A percentile compares a stretch with the other conserved stretches of the same genome.
These are phyloP conservation scores for Drosophila peninsularis DNA, from an alignment of 2,888 invertebrate genomes.

Conservation along the genomic window DNA sequence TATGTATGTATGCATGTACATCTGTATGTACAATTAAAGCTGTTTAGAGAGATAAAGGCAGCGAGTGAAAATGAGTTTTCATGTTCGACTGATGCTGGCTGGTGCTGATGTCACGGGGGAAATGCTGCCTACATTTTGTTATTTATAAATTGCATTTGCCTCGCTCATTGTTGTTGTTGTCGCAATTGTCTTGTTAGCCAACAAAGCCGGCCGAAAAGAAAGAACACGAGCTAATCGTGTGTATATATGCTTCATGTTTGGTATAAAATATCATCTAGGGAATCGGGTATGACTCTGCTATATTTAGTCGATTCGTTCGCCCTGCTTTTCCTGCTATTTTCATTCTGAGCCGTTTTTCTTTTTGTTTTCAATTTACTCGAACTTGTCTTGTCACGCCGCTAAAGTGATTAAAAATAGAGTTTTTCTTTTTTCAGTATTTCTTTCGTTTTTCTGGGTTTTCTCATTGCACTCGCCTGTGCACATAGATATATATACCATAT, in stretches of 20 bases:
- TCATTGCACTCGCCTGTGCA: slow-evolving; percentile 2
- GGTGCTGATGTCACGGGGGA: slow-evolving; percentile 75
- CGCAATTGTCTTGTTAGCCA: slow-evolving; percentile 36
- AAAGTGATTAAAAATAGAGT: slow-evolving; percentile 73
- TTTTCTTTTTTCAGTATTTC: slow-evolving; percentile 25
- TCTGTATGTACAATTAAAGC: slow-evolving; percentile 37
- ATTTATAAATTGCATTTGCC: slow-evolving; percentile 72
- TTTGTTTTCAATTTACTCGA: slow-evolving; percentile 60
- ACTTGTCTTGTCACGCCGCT: slow-evolving; percentile 72
- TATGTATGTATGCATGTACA: slow-evolving; percentile 1
- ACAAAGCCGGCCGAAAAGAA: slow-evolving; percentile 27
- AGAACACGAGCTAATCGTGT: slow-evolving; percentile 21
- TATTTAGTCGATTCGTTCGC: slow-evolving; percentile 59
- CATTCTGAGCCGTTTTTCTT: slow-evolving; percentile 55
- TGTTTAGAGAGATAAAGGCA: slow-evolving; percentile 58
- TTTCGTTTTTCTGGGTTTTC: slow-evolving; percentile 26
- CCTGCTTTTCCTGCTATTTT: slow-evolving; percentile 63
- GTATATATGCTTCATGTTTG: slow-evolving; percentile 42
- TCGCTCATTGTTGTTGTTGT: slow-evolving; percentile 28
- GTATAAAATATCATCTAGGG: slow-evolving; percentile 53
- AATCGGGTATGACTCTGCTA: slow-evolving; percentile 47
- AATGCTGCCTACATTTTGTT: slow-evolving; percentile 73
- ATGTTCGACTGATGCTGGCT: slow-evolving; percentile 46
- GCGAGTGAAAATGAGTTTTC: slow-evolving; percentile 56
- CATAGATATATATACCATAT: slow-evolving; percentile 6